phyloP scores from a whole-genome alignment of 2,113 vertebrate species.

The Diphyllodes magnificus region DNA sequence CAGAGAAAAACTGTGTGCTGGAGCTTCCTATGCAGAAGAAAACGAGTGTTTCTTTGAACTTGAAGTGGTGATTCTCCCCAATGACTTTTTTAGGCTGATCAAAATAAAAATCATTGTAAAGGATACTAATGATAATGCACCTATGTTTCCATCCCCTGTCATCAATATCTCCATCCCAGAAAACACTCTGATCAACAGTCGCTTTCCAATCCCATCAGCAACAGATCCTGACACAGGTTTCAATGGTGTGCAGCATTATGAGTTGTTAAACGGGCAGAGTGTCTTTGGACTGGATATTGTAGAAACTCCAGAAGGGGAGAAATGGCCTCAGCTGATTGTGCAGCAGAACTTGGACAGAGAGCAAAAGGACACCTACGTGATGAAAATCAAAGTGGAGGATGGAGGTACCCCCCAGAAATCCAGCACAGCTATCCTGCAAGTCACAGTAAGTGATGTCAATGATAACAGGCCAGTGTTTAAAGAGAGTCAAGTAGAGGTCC shows the following conservation, averaged over 20 bases:
- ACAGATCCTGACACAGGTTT: slow-evolving; percentile 97
- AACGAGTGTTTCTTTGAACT: slow-evolving; percentile 98
- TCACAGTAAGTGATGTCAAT: slow-evolving; percentile 97
- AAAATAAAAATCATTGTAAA: slow-evolving; percentile 98
- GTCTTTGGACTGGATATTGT: slow-evolving; percentile 98
- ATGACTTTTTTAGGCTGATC: slow-evolving; percentile 98
- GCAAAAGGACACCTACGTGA: slow-evolving; percentile 98
- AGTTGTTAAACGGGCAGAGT: slow-evolving; percentile 93
- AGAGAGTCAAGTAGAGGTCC: slow-evolving; percentile 94
- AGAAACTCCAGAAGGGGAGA: slow-evolving; percentile 97
- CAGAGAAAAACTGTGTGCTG: slow-evolving; percentile 95
- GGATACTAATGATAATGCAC: slow-evolving; percentile 98
- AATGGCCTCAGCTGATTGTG: slow-evolving; percentile 98
- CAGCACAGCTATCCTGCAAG: slow-evolving; percentile 98
- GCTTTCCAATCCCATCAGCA: slow-evolving; percentile 96
- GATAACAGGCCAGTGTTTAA: slow-evolving; percentile 97
- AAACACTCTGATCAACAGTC: slow-evolving; percentile 98
- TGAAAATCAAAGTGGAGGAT: slow-evolving; percentile 99
- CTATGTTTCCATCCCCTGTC: slow-evolving; percentile 98
- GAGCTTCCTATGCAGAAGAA: slow-evolving; percentile 87
- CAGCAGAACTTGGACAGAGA: slow-evolving; percentile 98
- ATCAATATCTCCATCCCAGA: slow-evolving; percentile 99
- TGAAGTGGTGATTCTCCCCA: slow-evolving; percentile 97
- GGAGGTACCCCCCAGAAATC: slow-evolving; percentile 96
- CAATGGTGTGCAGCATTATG: slow-evolving; percentile 97